Conservation (phyloP, 2,888 invertebrate genomes). For the Pinctada fucata region DNA sequence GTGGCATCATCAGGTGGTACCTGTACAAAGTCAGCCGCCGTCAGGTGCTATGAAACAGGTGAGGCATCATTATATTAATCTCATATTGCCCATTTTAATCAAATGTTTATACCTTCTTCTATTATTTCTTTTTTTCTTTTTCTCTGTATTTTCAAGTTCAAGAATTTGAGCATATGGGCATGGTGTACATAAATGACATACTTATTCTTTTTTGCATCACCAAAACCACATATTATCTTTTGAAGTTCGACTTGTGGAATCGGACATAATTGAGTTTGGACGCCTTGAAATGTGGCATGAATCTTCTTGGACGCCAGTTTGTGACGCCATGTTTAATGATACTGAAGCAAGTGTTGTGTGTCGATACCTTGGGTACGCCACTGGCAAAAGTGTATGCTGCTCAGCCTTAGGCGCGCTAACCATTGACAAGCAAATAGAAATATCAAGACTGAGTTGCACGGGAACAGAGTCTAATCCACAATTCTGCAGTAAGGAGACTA, state of each 20-base stretch:
- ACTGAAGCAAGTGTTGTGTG: conserved; percentile 80
- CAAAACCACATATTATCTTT: not conserved
- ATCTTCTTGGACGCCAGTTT: conserved; percentile 77
- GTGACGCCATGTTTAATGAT: conserved; percentile 85
- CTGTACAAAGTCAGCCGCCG: conserved; percentile 40
- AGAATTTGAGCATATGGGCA: too few species aligned
- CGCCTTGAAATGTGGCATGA: conserved; percentile 47
- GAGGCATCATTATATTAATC: conserved; percentile 10
- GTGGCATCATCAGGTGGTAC: not conserved
- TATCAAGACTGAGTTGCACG: conserved; percentile 49
- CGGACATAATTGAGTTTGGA: conserved; percentile 45
- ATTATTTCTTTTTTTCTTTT: too few species aligned
- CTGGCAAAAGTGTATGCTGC: conserved; percentile 57
- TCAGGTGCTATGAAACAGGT: conserved; percentile 50
- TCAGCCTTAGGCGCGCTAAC: conserved; percentile 47
- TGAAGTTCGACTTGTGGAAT: conserved; percentile 47
- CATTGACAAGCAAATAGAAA: conserved; percentile 4
- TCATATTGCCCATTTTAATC: not conserved
- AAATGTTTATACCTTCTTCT: too few species aligned
- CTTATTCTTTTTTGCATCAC: too few species aligned
- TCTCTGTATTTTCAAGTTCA: too few species aligned
- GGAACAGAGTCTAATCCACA: conserved; percentile 50
- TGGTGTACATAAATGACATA: too few species aligned
- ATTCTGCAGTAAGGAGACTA: conserved; percentile 40
- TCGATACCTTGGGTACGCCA: conserved; percentile 75